Evolutionary conservation across 2,113 vertebrate genomes (phyloP).

Genomic region (Hiodon tergisus): DNA sequence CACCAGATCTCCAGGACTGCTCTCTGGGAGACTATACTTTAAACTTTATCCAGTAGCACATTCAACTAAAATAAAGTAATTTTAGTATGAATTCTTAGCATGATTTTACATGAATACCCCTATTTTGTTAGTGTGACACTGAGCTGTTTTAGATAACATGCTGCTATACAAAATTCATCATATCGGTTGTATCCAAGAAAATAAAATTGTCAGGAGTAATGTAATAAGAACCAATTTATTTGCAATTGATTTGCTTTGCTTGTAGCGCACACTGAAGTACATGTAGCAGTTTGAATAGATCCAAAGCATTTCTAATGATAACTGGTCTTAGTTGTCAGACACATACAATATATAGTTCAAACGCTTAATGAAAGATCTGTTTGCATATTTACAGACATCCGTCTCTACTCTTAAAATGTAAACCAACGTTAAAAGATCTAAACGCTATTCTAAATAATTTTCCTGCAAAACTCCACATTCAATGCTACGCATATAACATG

Average conservation of each 20-base stretch:
- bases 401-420: background rate
- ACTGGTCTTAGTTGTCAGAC: constrained; percentile 39
- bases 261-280: constrained; percentile 58
- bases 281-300: constrained; percentile 45
- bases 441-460: constrained; percentile 16
- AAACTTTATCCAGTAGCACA: no score
- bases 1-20: no score
- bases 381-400: constrained; percentile 5
- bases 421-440: background rate
- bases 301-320: constrained; percentile 40
- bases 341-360: constrained; percentile 40
- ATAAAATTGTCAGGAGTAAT: constrained; percentile 1
- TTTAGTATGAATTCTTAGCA: no score
- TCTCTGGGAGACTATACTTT: no score
- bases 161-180: no score
- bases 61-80: no score
- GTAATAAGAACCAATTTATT: constrained; percentile 55
- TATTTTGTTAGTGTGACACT: no score
- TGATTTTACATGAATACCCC: no score
- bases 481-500: constrained; percentile 22
- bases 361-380: constrained; percentile 18
- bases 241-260: constrained; percentile 36
- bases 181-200: background rate
- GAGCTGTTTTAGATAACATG: no score
- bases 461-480: constrained; percentile 24